phyloP scores from a whole-genome alignment of 35 echinoderm and acorn worm species.

The Chiridota heheva region DNA sequence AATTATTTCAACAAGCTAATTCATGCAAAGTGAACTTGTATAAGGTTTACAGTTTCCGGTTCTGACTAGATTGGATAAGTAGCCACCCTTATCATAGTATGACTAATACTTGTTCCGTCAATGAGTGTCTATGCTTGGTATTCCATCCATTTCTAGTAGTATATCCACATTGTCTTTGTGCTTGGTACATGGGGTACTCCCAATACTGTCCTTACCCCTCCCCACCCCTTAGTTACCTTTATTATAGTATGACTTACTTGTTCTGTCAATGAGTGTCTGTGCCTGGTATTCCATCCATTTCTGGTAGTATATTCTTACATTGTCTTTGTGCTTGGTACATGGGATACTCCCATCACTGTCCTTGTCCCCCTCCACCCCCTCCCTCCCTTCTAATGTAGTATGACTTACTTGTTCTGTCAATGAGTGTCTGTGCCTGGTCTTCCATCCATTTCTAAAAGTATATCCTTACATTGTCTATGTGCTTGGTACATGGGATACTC shows the following conservation, averaged over 20 bases:
- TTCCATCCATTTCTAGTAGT: slow-evolving; percentile 99
- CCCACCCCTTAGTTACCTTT: no score
- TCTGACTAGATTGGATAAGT: no score
- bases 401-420: slow-evolving; percentile 92
- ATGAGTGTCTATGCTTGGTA: slow-evolving; percentile 96
- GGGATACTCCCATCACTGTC: slow-evolving; percentile 84
- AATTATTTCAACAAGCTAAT: no score
- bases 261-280: slow-evolving; percentile 95
- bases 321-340: slow-evolving; percentile 99
- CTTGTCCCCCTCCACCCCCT: slow-evolving; percentile 49
- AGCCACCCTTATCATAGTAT: no score
- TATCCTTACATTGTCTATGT: slow-evolving; percentile 90
- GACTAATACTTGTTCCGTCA: slow-evolving; percentile 98
- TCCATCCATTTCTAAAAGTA: slow-evolving; percentile 96
- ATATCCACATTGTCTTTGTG: slow-evolving; percentile 99
- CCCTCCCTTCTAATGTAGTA: no score
- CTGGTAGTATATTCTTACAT: slow-evolving; percentile 99
- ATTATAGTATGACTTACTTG: slow-evolving; percentile 81
- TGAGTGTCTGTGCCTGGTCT: slow-evolving; percentile 82
- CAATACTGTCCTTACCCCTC: slow-evolving; percentile 78
- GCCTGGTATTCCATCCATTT: slow-evolving; percentile 99
- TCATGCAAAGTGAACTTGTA: no score
- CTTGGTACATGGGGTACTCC: no score
- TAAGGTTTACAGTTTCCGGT: no score
- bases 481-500: background rate